Conservation (phyloP, 2,113 vertebrate species). For the Tichodroma muraria region DNA sequence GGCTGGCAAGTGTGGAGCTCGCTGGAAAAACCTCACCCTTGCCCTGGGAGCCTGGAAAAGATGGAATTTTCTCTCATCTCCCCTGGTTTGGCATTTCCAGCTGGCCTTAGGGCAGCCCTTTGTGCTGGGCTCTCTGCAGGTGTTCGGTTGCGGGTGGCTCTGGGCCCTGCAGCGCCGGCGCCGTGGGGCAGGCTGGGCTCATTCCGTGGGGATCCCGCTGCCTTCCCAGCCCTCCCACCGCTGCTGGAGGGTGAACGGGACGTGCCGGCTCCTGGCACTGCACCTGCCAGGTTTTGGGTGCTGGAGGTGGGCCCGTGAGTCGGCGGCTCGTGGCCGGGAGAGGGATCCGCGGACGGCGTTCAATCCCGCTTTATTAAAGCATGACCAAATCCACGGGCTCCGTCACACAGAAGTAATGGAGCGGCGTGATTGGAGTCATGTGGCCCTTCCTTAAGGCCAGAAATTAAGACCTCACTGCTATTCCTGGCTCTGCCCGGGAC, state of each 20-base stretch:
- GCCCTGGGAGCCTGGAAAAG: neutral
- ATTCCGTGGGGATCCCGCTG: neutral
- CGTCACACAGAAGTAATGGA: neutral
- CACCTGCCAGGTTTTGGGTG: neutral
- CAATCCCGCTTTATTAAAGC: neutral
- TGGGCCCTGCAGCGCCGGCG: neutral
- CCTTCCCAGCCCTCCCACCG: neutral
- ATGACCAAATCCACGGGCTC: neutral
- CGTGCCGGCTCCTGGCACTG: rapidly evolving
- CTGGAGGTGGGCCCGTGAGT: rapidly evolving
- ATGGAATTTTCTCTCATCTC: neutral
- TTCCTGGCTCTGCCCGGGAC: neutral
- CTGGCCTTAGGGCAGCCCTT: neutral
- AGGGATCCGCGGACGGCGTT: rapidly evolving
- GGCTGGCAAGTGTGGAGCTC: neutral
- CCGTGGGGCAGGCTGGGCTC: neutral
- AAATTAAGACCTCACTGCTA: constrained; percentile 3
- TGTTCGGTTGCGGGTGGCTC: rapidly evolving
- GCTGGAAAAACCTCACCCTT: neutral
- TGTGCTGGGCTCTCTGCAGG: neutral
- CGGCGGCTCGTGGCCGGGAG: rapidly evolving
- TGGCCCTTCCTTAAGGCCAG: constrained; percentile 20
- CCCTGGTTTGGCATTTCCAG: rapidly evolving
- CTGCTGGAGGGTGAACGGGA: neutral
- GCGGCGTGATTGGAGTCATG: neutral